Evolutionary conservation across 2,797 vertebrate genomes (phyloP).

Genomic region (Epinephelus malabaricus): DNA sequence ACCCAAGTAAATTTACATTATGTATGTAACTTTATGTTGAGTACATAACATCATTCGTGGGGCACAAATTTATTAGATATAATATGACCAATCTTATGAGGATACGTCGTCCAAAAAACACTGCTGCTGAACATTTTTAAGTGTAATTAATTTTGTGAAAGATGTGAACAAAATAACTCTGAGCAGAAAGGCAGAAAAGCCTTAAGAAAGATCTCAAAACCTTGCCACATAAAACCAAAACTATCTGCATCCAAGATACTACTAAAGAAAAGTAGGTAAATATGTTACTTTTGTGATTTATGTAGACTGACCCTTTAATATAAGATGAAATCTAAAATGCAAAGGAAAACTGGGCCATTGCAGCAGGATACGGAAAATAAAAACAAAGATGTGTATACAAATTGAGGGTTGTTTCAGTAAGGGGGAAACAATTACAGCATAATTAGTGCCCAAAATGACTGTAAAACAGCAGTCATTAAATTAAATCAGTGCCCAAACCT

Average conservation of each 20-base stretch:
- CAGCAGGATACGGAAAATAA: constrained; percentile 6
- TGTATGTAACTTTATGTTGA: too few relatives aligned
- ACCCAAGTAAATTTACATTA: too few relatives aligned
- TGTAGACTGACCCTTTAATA: not conserved
- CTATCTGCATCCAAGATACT: not conserved
- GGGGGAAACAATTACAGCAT: constrained; percentile 61
- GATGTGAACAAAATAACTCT: too few relatives aligned
- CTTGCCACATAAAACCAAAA: too few relatives aligned
- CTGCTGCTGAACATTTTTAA: too few relatives aligned
- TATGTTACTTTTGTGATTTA: constrained; percentile 10
- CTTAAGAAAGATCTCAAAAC: too few relatives aligned
- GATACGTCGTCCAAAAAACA: too few relatives aligned
- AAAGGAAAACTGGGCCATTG: not conserved
- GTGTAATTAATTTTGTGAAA: too few relatives aligned
- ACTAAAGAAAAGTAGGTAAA: not conserved
- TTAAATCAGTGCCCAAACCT: constrained; percentile 59
- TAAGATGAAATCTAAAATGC: not conserved
- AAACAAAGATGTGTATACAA: constrained; percentile 22
- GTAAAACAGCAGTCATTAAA: constrained; percentile 59
- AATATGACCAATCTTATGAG: too few relatives aligned
- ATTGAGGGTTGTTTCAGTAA: constrained; percentile 35
- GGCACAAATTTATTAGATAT: too few relatives aligned
- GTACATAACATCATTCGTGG: too few relatives aligned
- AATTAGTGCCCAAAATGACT: constrained; percentile 55
- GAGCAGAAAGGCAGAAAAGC: too few relatives aligned